These are phyloP conservation scores for Gobius niger DNA, from an alignment of 2,113 vertebrate species.

Conservation along the genomic window DNA sequence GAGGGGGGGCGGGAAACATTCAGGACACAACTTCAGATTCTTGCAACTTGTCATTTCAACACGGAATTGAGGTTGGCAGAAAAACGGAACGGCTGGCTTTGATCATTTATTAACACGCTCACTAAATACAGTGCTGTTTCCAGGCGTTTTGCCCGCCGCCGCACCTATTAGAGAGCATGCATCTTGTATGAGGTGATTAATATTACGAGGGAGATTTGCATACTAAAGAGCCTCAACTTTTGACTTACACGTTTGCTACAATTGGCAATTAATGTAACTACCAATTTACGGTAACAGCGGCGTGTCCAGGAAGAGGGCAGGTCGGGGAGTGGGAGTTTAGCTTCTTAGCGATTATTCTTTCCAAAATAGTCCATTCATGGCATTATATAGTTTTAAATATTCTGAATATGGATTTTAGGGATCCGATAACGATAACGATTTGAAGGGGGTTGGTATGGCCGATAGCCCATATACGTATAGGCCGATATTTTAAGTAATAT, in stretches of 20 bases:
- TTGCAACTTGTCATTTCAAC: conserved; percentile 5
- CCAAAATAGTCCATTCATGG: background rate
- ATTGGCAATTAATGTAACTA: background rate
- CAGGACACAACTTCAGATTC: background rate
- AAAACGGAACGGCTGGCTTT: conserved; percentile 1
- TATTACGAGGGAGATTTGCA: conserved; percentile 16
- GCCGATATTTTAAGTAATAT: too few relatives aligned
- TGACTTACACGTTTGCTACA: background rate
- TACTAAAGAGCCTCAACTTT: conserved; percentile 15
- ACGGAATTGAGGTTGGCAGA: conserved; percentile 12
- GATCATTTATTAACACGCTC: conserved; percentile 35
- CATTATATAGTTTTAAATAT: too few relatives aligned
- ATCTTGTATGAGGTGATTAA: conserved; percentile 20
- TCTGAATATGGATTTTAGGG: too few relatives aligned
- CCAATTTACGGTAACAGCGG: background rate
- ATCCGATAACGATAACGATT: too few relatives aligned
- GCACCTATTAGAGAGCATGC: conserved; percentile 16
- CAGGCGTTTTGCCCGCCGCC: conserved; percentile 6
- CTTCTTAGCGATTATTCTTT: background rate
- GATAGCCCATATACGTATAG: too few relatives aligned
- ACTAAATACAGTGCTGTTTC: conserved; percentile 31
- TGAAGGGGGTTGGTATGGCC: too few relatives aligned
- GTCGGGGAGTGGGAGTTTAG: background rate
- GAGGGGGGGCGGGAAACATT: background rate
- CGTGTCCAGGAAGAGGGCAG: background rate